These are phyloP conservation scores for Homalodisca vitripennis DNA, from an alignment of 1,140 invertebrate species.

Conservation along the genomic window DNA sequence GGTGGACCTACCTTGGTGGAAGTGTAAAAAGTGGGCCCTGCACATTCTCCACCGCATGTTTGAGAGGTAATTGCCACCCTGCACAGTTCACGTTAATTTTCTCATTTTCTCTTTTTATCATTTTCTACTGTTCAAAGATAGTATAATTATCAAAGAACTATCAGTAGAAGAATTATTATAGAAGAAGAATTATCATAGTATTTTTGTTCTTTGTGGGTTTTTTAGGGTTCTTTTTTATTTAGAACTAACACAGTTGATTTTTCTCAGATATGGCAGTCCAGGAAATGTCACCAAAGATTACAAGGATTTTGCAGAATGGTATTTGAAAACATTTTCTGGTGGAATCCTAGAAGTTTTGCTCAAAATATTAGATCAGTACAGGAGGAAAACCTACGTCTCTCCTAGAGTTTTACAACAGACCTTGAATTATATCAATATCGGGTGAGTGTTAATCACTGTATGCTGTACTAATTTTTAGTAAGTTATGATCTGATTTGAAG, in stretches of 20 bases:
- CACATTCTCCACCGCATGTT: conserved; percentile 94
- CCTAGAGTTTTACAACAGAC: conserved; percentile 90
- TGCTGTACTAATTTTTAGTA: too few relatives aligned
- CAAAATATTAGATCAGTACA: conserved; percentile 84
- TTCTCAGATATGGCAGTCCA: conserved; percentile 88
- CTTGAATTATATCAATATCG: conserved; percentile 87
- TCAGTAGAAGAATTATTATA: too few relatives aligned
- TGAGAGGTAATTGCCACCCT: conserved; percentile 67
- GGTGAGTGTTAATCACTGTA: too few relatives aligned
- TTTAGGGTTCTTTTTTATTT: too few relatives aligned
- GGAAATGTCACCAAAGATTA: conserved; percentile 91
- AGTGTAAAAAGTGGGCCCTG: conserved; percentile 97
- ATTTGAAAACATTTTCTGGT: conserved; percentile 88
- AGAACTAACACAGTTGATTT: neutral
- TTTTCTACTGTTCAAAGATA: too few relatives aligned
- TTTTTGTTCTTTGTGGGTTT: too few relatives aligned
- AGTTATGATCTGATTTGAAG: too few relatives aligned
- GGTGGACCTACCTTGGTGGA: conserved; percentile 93
- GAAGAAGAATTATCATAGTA: too few relatives aligned
- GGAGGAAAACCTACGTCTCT: conserved; percentile 85
- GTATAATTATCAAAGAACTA: too few relatives aligned
- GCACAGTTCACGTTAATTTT: too few relatives aligned
- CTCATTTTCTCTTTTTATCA: too few relatives aligned
- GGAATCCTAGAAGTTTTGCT: conserved; percentile 85
- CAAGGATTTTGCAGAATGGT: conserved; percentile 92